Conservation (phyloP, 2,888 invertebrate species). For the Xanthia icteritia region DNA sequence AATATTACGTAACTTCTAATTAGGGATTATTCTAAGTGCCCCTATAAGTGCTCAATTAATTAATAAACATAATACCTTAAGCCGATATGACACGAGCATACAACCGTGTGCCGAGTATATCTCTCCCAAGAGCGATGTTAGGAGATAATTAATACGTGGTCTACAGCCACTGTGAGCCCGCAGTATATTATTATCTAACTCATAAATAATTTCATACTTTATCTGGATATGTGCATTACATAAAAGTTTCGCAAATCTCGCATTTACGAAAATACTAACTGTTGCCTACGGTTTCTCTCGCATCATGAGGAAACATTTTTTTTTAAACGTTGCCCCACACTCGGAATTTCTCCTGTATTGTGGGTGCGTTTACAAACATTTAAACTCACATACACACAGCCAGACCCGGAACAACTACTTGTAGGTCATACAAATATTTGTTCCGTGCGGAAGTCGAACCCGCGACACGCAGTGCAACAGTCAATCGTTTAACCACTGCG, state of each 20-base stretch:
- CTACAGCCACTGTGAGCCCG: neutral
- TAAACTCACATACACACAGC: no score
- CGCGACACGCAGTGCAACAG: no score
- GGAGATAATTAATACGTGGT: conserved; percentile 23
- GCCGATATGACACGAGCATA: conserved; percentile 14
- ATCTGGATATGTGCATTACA: neutral
- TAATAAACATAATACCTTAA: conserved; percentile 31
- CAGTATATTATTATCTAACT: conserved; percentile 18
- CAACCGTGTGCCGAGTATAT: conserved; percentile 16
- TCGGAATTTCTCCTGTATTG: no score
- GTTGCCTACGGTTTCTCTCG: no score
- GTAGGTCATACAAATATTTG: no score
- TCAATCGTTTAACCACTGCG: no score
- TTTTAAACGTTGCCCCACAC: no score
- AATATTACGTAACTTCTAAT: neutral
- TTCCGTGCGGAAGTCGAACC: no score
- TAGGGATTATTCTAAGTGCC: neutral
- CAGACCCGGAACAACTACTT: no score
- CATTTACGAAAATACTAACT: neutral
- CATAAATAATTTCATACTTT: conserved; percentile 12
- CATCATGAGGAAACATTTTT: neutral
- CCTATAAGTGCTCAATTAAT: neutral
- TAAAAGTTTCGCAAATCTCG: neutral
- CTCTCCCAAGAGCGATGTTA: conserved; percentile 31
- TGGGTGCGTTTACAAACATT: no score